Conservation (phyloP, 2,888 invertebrate species). For the Tubulanus polymorphus region DNA sequence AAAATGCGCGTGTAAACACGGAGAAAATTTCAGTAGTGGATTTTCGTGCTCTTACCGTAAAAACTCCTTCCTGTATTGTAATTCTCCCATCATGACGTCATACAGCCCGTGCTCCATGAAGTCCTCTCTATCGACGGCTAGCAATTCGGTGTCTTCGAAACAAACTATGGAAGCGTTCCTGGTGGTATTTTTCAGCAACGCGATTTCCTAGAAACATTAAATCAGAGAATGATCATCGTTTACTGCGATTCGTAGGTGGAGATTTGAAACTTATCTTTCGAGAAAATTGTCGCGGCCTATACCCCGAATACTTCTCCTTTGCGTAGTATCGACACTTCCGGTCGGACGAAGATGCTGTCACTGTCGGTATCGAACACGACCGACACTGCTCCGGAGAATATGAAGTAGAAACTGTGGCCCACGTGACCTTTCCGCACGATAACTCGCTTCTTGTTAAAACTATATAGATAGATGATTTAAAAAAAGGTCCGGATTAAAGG, state of each 20-base stretch:
- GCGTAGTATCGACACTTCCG: constrained; percentile 14
- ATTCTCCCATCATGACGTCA: neutral
- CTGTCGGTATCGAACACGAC: constrained; percentile 20
- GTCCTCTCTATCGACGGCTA: constrained; percentile 23
- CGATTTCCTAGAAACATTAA: constrained; percentile 24
- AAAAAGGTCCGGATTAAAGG: too few relatives aligned
- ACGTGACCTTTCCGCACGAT: constrained; percentile 27
- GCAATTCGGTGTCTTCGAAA: constrained; percentile 21
- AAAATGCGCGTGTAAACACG: too few relatives aligned
- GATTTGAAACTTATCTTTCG: too few relatives aligned
- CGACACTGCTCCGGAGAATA: constrained; percentile 23
- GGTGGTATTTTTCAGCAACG: constrained; percentile 20
- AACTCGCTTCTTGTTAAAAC: constrained; percentile 22
- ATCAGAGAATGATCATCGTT: too few relatives aligned
- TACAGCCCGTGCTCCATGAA: constrained; percentile 21
- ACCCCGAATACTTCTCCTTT: constrained; percentile 27
- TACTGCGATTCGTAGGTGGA: too few relatives aligned
- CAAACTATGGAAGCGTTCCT: constrained; percentile 24
- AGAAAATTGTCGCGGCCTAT: too few relatives aligned
- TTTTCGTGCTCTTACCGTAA: neutral
- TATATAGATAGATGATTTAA: too few relatives aligned
- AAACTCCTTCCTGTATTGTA: neutral
- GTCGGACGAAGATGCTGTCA: constrained; percentile 14
- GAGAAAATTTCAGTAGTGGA: too few relatives aligned
- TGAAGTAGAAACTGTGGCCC: constrained; percentile 25